Percentiles rank a stretch among this genome's conserved stretches.
Evolutionary conservation across 2,797 vertebrate species (phyloP).

Genomic region (Hipposideros larvatus): DNA sequence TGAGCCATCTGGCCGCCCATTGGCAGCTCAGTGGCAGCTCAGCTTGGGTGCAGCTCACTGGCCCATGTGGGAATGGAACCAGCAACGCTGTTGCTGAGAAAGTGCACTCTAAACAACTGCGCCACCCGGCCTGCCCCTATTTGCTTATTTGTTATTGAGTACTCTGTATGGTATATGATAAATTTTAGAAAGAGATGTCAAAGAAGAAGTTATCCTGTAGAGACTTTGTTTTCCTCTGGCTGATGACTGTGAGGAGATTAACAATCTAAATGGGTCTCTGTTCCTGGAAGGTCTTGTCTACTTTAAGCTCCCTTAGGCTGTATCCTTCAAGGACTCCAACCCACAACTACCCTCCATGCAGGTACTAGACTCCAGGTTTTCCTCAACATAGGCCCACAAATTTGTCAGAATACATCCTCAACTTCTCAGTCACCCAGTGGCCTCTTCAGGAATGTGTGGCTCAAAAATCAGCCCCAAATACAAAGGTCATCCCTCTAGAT

Average conservation of each 20-base stretch:
- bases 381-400: background rate
- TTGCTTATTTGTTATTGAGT: background rate
- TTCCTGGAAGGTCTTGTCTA: background rate
- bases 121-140: too few relatives aligned
- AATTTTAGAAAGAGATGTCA: background rate
- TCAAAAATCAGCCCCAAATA: background rate
- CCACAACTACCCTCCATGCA: background rate
- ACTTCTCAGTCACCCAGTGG: background rate
- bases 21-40: too few relatives aligned
- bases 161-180: background rate
- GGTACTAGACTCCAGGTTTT: too few relatives aligned
- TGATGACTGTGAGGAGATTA: background rate
- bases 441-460: background rate
- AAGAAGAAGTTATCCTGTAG: background rate
- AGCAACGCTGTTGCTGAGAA: too few relatives aligned
- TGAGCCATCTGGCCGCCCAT: too few relatives aligned
- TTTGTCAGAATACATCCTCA: background rate
- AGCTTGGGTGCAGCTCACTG: too few relatives aligned
- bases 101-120: too few relatives aligned
- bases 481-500: too few relatives aligned
- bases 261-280: background rate
- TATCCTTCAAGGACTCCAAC: background rate
- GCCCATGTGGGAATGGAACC: too few relatives aligned
- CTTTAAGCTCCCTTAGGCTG: too few relatives aligned
- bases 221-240: background rate